These are phyloP conservation scores for Escarpia spicata DNA, from an alignment of 2,888 invertebrate species.

Conservation along the genomic window DNA sequence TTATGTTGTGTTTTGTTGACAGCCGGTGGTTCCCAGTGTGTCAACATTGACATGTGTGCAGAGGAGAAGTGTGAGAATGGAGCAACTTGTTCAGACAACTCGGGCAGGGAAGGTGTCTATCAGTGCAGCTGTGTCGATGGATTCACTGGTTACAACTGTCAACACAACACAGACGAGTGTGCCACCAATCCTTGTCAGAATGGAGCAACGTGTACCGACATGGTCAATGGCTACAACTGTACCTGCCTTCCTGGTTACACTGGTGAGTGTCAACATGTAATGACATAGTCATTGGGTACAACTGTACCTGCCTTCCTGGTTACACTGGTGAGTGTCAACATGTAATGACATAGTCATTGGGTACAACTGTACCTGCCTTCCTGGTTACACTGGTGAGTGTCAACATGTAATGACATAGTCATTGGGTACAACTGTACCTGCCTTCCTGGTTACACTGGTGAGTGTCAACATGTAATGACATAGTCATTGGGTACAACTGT, in stretches of 20 bases:
- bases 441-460: no score
- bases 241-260: not conserved
- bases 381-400: no score
- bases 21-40: not conserved
- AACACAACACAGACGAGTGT: not conserved
- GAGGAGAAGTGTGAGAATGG: not conserved
- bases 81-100: constrained; percentile 3
- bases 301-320: not conserved
- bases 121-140: not conserved
- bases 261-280: not conserved
- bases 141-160: not conserved
- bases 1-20: not conserved
- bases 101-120: not conserved
- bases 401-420: no score
- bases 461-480: no score
- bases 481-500: no score
- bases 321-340: no score
- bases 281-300: not conserved
- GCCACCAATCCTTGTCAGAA: not conserved
- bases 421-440: no score
- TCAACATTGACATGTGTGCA: not conserved
- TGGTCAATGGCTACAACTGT: not conserved
- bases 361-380: no score
- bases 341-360: no score
- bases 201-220: not conserved